A percentile compares a stretch with the other conserved stretches of the same genome.
Evolutionary conservation across 2,888 invertebrate genomes (phyloP).

Genomic region (Dryomyza anilis): DNA sequence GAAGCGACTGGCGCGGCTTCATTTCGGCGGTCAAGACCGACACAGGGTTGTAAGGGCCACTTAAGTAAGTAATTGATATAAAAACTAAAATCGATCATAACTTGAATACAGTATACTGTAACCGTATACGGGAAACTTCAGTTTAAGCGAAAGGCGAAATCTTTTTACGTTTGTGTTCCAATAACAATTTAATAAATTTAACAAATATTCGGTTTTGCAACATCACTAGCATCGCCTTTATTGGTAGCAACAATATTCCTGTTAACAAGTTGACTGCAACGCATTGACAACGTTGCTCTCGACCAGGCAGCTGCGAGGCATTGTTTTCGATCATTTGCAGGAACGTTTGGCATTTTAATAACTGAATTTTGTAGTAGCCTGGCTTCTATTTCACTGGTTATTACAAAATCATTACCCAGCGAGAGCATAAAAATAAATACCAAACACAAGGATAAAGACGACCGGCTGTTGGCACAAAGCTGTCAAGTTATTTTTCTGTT

Average conservation of each 20-base stretch:
- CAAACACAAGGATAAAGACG: background rate
- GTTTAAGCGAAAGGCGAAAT: no score
- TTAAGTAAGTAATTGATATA: no score
- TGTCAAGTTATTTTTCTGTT: background rate
- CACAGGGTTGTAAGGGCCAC: no score
- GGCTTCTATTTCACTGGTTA: conserved; percentile 11
- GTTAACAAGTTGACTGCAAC: conserved; percentile 14
- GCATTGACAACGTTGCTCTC: conserved; percentile 19
- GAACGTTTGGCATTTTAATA: conserved; percentile 9
- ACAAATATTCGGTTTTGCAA: no score
- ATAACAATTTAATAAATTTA: no score
- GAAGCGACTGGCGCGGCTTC: no score
- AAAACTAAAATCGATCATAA: no score
- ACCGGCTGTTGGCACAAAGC: background rate
- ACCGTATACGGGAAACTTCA: no score
- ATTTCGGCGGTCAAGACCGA: no score
- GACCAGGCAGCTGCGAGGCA: conserved; percentile 10
- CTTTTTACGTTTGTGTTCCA: no score
- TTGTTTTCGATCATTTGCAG: conserved; percentile 12
- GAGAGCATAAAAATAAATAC: conserved; percentile 3
- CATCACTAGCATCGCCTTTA: no score
- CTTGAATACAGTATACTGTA: no score
- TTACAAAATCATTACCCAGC: conserved; percentile 16
- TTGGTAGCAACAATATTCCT: background rate
- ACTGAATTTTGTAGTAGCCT: background rate